Evolutionary conservation across 2,113 vertebrate genomes (phyloP).

Genomic region (Sinocyclocheilus anshuiensis): DNA sequence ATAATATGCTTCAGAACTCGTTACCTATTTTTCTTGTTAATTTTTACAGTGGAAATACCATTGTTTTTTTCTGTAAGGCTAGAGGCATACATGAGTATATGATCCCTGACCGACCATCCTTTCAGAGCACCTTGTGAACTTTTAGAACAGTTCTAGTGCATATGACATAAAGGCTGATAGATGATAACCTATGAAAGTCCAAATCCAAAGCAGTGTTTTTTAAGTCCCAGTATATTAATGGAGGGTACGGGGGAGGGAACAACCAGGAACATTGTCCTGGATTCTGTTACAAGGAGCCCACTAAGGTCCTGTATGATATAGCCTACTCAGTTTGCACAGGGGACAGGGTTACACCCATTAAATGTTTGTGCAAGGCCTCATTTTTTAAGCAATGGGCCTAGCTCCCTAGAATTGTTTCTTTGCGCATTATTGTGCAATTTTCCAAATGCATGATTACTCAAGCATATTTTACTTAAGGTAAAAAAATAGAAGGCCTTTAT

Average conservation of each 20-base stretch:
- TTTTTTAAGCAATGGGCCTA: neutral
- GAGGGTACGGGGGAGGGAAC: too few relatives aligned
- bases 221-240: neutral
- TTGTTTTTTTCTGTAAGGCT: too few relatives aligned
- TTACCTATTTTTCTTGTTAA: too few relatives aligned
- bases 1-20: too few relatives aligned
- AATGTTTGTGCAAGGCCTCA: neutral
- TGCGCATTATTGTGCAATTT: neutral
- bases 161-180: too few relatives aligned
- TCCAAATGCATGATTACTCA: neutral
- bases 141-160: too few relatives aligned
- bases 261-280: neutral
- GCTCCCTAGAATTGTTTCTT: neutral
- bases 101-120: too few relatives aligned
- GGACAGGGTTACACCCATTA: neutral
- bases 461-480: neutral
- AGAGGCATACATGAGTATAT: too few relatives aligned
- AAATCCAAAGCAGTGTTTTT: too few relatives aligned
- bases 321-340: neutral
- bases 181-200: neutral
- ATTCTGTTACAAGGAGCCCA: too few relatives aligned
- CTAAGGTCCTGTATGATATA: neutral
- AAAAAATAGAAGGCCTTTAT: neutral
- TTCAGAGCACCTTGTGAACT: too few relatives aligned
- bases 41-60: too few relatives aligned